These are phyloP conservation scores for Thaumetopoea pityocampa DNA, from an alignment of 1,140 invertebrate species.

Conservation along the genomic window DNA sequence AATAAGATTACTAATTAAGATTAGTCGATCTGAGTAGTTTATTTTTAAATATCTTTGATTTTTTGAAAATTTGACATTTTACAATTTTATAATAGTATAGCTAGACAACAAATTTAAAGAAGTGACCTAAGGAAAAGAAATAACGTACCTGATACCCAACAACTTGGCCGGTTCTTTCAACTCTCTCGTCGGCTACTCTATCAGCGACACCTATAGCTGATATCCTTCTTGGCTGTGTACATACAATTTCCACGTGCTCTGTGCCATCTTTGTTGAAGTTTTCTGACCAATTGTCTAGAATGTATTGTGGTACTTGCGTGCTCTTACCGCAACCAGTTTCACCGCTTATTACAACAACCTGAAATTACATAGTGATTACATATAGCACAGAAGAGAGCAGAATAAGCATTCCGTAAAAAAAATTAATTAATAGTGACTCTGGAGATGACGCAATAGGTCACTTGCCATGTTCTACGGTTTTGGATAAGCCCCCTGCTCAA, in stretches of 20 bases:
- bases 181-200: conserved; percentile 90
- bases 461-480: too few relatives aligned
- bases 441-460: too few relatives aligned
- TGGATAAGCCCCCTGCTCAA: too few relatives aligned
- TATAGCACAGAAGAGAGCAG: too few relatives aligned
- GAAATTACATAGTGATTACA: conserved; percentile 7
- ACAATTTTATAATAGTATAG: too few relatives aligned
- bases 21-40: too few relatives aligned
- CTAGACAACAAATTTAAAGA: neutral
- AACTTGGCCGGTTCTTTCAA: conserved; percentile 86
- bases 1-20: neutral
- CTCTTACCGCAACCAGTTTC: conserved; percentile 94
- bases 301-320: conserved; percentile 94
- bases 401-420: too few relatives aligned
- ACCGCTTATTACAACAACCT: conserved; percentile 87
- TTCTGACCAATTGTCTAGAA: conserved; percentile 86
- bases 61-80: too few relatives aligned
- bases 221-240: conserved; percentile 94
- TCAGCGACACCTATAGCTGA: conserved; percentile 95
- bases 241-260: conserved; percentile 87
- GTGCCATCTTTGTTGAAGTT: conserved; percentile 60
- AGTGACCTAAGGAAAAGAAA: too few relatives aligned
- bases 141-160: conserved; percentile 60
- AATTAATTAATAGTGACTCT: too few relatives aligned
- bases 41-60: too few relatives aligned